A percentile compares a stretch with the other conserved stretches of the same genome.
These are phyloP conservation scores for Rhamphomyia laevipes DNA, from an alignment of 2,888 invertebrate genomes.

Conservation along the genomic window DNA sequence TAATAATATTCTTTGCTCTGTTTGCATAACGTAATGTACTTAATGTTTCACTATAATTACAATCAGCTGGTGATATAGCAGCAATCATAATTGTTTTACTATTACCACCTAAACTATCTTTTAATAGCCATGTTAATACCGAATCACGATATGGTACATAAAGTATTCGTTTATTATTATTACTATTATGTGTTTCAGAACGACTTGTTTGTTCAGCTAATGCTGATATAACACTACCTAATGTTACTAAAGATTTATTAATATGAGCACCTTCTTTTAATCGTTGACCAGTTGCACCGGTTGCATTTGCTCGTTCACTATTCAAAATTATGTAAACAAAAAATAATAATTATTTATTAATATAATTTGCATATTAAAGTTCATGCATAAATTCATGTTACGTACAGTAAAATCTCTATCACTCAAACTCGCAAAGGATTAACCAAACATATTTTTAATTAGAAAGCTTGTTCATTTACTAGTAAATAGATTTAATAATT, in stretches of 20 bases:
- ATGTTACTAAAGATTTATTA: conserved; percentile 78
- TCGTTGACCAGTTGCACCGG: conserved; percentile 82
- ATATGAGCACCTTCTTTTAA: conserved; percentile 85
- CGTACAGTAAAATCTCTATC: no score
- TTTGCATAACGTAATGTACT: conserved; percentile 80
- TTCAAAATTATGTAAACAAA: conserved; percentile 7
- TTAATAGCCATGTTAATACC: conserved; percentile 76
- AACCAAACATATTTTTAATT: no score
- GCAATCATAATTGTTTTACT: conserved; percentile 89
- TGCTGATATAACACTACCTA: conserved; percentile 79
- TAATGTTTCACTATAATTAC: conserved; percentile 77
- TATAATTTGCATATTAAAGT: no score
- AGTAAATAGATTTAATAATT: no score
- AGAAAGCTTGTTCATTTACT: no score
- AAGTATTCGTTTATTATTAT: conserved; percentile 40
- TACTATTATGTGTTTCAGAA: conserved; percentile 39
- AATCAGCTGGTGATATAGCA: conserved; percentile 68
- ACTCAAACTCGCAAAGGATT: no score
- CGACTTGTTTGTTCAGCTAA: conserved; percentile 53
- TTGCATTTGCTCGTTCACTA: conserved; percentile 78
- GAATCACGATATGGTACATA: conserved; percentile 85
- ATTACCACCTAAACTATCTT: conserved; percentile 81
- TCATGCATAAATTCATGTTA: no score
- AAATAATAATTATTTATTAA: neutral
- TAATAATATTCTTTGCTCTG: conserved; percentile 81